These are phyloP conservation scores for Criorhina ranunculi DNA, from an alignment of 2,888 invertebrate species.

Conservation along the genomic window DNA sequence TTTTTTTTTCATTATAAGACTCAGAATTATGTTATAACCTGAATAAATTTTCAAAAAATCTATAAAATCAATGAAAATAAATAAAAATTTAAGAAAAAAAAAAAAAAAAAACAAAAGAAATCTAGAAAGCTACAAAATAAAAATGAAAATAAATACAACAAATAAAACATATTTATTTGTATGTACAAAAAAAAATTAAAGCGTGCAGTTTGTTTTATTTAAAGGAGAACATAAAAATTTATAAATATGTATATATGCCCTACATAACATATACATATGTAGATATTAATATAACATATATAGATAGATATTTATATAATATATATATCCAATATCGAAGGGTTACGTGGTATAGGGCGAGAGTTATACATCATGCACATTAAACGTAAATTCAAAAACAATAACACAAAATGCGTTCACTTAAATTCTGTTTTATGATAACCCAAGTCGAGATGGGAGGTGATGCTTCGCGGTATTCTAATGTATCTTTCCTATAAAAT, in stretches of 20 bases:
- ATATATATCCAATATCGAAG: conserved; percentile 67
- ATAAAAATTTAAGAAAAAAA: conserved; percentile 17
- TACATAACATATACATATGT: conserved; percentile 72
- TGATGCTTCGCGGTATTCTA: too few relatives aligned
- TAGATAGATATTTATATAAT: conserved; percentile 74
- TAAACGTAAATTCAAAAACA: conserved; percentile 73
- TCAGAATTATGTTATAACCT: conserved; percentile 14
- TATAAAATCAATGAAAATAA: conserved; percentile 34
- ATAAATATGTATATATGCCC: conserved; percentile 61
- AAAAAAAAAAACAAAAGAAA: conserved; percentile 4
- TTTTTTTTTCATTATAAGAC: conserved; percentile 23
- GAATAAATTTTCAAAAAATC: conserved; percentile 21
- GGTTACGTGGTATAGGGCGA: conserved; percentile 37
- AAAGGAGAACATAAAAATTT: conserved; percentile 72
- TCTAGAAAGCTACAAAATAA: conserved; percentile 54
- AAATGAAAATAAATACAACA: conserved; percentile 26
- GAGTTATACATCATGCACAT: conserved; percentile 73
- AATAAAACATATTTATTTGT: conserved; percentile 15
- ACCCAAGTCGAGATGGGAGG: conserved; percentile 46
- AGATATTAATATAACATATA: conserved; percentile 74
- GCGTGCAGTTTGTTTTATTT: conserved; percentile 66
- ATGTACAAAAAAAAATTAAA: conserved; percentile 38
- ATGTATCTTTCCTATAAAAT: conserved; percentile 15
- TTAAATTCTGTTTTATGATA: conserved; percentile 36
- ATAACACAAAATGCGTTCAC: conserved; percentile 72